Evolutionary conservation across 2,797 vertebrate species (phyloP), one percentile per base, ranked within the genome.

Genomic region (Adelosebastes latens): DNA sequence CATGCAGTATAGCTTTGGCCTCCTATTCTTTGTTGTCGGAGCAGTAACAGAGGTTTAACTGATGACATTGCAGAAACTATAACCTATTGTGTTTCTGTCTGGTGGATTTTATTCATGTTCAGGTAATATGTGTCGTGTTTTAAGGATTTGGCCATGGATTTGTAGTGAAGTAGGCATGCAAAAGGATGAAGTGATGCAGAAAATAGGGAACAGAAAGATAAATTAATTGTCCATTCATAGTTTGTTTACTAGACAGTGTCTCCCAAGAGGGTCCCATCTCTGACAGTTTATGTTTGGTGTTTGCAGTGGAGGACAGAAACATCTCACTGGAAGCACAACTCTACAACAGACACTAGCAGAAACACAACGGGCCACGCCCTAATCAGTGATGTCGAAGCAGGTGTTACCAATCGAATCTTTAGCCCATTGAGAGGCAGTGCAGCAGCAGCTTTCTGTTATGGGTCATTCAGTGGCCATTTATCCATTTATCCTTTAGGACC

Each of bases 41-140:
- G 71, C 74, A 74, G 52, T 22, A 69, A 46, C 42, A 61, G 5
- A 3, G 18, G 34, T 81, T 58, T 65, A 74, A 72, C 18, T 64
- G 75, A 80, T 80, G 87, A 77, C 75, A 53, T 11, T 32, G 67
- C 76, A 70, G 56, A 73, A 42, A 74, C 39, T 56, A 24, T 34
- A 13, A 24, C 36, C 64, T 36, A 53, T 20, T 73, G 52, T 79
- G 56, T 69, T 62, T 72, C 22, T 79, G 42, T 76, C n/a, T 4
- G 55, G 22, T 80, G 32, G 18, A 65, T 25, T 39, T 68, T 20
- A 46, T 16, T 71, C 14, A 22, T 62, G 9, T 69, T 72, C 3
- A 55, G 59, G 16, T 49, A 4, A 4, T 53, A 10, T n/a, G 13
- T 70, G 32, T 70, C 73, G 62, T 63, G 2, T 16, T 76, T 58